A percentile compares a stretch with the other conserved stretches of the same genome.
These are phyloP conservation scores for Poecile atricapillus DNA, from an alignment of 2,113 vertebrate genomes.

Conservation along the genomic window DNA sequence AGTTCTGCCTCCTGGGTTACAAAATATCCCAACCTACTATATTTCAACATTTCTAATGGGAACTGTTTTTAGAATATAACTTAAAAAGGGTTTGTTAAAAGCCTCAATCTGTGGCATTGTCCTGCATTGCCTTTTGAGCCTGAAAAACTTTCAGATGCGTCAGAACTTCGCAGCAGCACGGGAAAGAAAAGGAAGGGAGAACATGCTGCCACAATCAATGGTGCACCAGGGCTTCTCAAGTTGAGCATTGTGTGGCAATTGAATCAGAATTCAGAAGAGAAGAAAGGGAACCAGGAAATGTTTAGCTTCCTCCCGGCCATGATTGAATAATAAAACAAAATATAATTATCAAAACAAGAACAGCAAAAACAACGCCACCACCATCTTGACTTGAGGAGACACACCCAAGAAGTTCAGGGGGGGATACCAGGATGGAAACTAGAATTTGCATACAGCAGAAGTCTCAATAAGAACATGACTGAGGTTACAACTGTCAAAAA, in stretches of 20 bases:
- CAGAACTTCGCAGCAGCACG: fast-evolving
- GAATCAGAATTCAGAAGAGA: background rate
- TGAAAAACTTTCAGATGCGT: background rate
- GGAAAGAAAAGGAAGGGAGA: background rate
- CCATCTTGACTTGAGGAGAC: background rate
- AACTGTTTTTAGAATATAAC: background rate
- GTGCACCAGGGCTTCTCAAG: background rate
- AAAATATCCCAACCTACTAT: background rate
- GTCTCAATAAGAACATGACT: background rate
- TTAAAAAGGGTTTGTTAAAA: background rate
- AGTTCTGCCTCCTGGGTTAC: background rate
- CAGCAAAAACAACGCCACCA: background rate
- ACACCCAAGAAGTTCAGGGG: fast-evolving
- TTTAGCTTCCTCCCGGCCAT: background rate
- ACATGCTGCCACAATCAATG: background rate
- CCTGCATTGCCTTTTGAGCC: background rate
- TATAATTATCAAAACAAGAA: background rate
- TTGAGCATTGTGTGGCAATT: background rate
- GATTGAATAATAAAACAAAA: background rate
- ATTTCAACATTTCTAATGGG: background rate
- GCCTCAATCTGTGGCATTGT: background rate
- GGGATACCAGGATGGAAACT: background rate
- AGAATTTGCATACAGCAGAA: background rate
- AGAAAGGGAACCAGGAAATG: background rate
- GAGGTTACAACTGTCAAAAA: background rate